A percentile compares a stretch with the other conserved stretches of the same genome.
Conservation (phyloP, 2,797 vertebrate genomes). For the Discoglossus pictus region DNA sequence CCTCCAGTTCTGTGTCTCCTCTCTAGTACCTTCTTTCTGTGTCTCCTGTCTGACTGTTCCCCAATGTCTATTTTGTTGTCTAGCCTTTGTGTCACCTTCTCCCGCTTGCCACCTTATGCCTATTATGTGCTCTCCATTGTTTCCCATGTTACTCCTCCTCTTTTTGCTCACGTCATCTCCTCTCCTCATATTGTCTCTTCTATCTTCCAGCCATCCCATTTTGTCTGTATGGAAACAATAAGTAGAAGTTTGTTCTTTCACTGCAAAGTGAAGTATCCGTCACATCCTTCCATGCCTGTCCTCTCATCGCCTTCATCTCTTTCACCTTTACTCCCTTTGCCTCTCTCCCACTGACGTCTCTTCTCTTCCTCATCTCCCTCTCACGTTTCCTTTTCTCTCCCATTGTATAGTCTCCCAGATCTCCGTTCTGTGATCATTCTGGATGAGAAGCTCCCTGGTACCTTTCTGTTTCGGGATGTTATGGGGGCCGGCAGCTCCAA, state of each 20-base stretch:
- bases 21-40: not conserved
- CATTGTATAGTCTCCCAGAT: slow-evolving; percentile 88
- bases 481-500: slow-evolving; percentile 75
- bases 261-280: too few relatives aligned
- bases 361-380: slow-evolving; percentile 35
- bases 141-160: not conserved
- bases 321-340: slow-evolving; percentile 1
- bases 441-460: slow-evolving; percentile 79
- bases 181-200: not conserved
- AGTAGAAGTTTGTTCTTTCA: too few relatives aligned
- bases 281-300: too few relatives aligned
- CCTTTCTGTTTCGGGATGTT: slow-evolving; percentile 80
- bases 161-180: not conserved
- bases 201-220: too few relatives aligned
- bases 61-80: not conserved
- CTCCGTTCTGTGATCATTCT: slow-evolving; percentile 76
- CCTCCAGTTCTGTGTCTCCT: too few relatives aligned
- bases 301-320: fast-evolving
- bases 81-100: not conserved
- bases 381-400: too few relatives aligned
- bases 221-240: too few relatives aligned
- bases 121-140: not conserved
- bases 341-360: fast-evolving
- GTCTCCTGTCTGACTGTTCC: not conserved
- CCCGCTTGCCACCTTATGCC: too few relatives aligned